A percentile compares a stretch with the other conserved stretches of the same genome.
These are phyloP conservation scores for Caenorhabditis brenneri DNA, from an alignment of 1,140 invertebrate genomes.

Conservation along the genomic window DNA sequence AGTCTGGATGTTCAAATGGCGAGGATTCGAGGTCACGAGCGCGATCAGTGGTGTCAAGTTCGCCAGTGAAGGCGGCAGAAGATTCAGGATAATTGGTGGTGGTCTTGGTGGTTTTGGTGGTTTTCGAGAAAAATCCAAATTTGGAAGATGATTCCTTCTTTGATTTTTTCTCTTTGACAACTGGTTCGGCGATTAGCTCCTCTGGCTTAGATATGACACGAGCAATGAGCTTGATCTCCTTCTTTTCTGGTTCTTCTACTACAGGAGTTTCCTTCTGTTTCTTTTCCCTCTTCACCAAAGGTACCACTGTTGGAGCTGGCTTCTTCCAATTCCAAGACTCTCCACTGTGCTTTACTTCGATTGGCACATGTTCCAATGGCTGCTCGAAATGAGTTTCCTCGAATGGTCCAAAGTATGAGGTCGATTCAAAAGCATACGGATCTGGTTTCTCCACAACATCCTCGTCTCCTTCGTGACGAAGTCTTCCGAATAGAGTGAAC, in stretches of 20 bases:
- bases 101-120: not conserved
- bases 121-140: not conserved
- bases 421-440: not conserved
- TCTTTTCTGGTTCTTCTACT: not conserved
- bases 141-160: not conserved
- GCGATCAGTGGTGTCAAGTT: slow-evolving; percentile 7
- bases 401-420: not conserved
- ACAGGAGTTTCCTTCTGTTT: not conserved
- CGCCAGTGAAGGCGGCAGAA: slow-evolving; percentile 20
- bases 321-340: too few relatives aligned
- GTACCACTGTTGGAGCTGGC: too few relatives aligned
- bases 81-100: not conserved
- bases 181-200: slow-evolving; percentile 32
- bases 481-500: not conserved
- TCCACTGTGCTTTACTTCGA: too few relatives aligned
- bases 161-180: not conserved
- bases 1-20: not conserved
- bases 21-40: not conserved
- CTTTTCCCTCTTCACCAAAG: not conserved
- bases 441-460: slow-evolving; percentile 57
- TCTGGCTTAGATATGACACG: slow-evolving; percentile 6
- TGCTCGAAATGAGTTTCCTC: not conserved
- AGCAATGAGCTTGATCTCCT: not conserved
- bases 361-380: too few relatives aligned
- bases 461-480: slow-evolving; percentile 60